phyloP scores from a whole-genome alignment of 2,888 invertebrate species.

The Polydrusus pterygomalis region DNA sequence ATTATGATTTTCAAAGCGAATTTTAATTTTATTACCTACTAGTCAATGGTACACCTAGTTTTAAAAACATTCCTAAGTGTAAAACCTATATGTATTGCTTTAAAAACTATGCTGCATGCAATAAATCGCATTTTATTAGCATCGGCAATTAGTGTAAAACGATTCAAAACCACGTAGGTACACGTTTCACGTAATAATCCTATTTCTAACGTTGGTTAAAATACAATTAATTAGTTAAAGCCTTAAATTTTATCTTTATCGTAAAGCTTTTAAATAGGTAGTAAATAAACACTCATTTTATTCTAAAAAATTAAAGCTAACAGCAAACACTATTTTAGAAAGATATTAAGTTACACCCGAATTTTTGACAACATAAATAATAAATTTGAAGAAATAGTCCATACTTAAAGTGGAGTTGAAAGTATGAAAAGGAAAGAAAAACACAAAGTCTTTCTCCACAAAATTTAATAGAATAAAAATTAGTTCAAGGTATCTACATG shows the following conservation, averaged over 20 bases:
- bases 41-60: background rate
- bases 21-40: no score
- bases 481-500: no score
- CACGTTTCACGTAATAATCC: background rate
- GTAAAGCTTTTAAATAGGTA: background rate
- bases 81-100: background rate
- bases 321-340: no score
- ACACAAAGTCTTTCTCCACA: no score
- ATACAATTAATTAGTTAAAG: background rate
- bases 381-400: no score
- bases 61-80: background rate
- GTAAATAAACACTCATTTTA: background rate
- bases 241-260: background rate
- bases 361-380: no score
- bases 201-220: background rate
- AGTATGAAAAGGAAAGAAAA: no score
- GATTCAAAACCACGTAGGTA: background rate
- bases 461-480: no score
- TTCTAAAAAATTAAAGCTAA: no score
- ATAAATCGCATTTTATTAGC: constrained; percentile 1
- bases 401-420: no score
- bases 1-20: no score
- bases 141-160: constrained; percentile 1
- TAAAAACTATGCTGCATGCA: background rate
- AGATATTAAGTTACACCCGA: no score